A percentile compares a stretch with the other conserved stretches of the same genome.
phyloP scores from a whole-genome alignment of 2,113 vertebrate species.

The Typhlomys cinereus region DNA sequence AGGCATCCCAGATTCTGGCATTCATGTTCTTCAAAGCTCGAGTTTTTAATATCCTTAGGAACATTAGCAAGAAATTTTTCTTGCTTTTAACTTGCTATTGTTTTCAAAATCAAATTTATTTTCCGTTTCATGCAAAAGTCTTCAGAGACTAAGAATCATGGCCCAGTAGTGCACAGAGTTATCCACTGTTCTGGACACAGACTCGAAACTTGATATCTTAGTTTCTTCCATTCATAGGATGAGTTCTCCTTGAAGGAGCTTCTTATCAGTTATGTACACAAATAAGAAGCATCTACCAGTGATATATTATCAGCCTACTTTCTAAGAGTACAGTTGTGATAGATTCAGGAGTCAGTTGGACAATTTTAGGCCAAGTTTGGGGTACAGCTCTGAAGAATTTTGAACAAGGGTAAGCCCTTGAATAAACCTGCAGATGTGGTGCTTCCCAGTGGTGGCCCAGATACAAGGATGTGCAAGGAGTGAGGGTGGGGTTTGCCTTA shows the following conservation, averaged over 20 bases:
- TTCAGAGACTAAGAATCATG: neutral
- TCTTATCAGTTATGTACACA: neutral
- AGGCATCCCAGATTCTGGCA: neutral
- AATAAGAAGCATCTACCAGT: neutral
- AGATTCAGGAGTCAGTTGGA: too few relatives aligned
- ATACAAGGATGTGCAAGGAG: too few relatives aligned
- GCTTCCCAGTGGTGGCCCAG: too few relatives aligned
- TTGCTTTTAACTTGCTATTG: neutral
- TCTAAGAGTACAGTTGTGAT: neutral
- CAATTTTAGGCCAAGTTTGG: too few relatives aligned
- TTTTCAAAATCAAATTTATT: neutral
- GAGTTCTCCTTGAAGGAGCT: neutral
- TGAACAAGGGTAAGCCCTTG: too few relatives aligned
- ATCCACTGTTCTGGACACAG: neutral
- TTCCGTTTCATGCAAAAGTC: neutral
- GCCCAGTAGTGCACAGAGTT: neutral
- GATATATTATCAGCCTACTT: neutral
- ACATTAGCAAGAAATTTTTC: neutral
- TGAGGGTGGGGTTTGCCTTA: too few relatives aligned
- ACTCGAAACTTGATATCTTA: neutral
- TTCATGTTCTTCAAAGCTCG: neutral
- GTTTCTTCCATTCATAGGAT: neutral
- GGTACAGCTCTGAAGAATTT: too few relatives aligned
- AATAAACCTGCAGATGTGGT: too few relatives aligned
- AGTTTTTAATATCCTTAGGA: neutral